Evolutionary conservation across 2,797 vertebrate species (phyloP).

Genomic region (Pseudochirops cupreus): DNA sequence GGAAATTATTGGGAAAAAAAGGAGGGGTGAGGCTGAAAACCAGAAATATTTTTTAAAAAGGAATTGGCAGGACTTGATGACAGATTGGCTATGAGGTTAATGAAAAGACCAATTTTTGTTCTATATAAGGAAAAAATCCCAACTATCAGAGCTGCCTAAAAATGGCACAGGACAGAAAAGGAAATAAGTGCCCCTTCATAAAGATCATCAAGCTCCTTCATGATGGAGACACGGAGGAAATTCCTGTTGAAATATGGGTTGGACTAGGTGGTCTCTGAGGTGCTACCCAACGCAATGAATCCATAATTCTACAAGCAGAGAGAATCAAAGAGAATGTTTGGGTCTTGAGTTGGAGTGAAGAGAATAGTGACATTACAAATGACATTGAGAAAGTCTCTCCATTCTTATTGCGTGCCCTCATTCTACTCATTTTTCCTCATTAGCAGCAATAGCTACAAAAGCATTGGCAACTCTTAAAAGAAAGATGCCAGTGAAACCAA

Average conservation of each 20-base stretch:
- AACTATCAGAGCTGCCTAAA: neutral
- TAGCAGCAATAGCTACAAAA: slow-evolving; percentile 72
- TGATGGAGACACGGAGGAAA: neutral
- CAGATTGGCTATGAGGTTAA: neutral
- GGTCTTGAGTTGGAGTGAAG: neutral
- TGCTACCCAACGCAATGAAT: neutral
- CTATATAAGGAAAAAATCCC: neutral
- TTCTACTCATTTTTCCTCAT: neutral
- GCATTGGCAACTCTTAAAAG: slow-evolving; percentile 81
- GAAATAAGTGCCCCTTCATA: neutral
- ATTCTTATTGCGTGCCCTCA: neutral
- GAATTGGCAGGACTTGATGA: neutral
- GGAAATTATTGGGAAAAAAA: neutral
- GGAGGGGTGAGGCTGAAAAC: neutral
- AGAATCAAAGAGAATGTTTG: neutral
- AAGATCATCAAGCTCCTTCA: neutral
- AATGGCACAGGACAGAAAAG: neutral
- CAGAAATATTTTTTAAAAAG: neutral
- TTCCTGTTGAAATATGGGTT: neutral
- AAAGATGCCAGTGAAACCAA: slow-evolving; percentile 82
- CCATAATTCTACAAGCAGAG: neutral
- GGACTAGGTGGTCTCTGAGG: neutral
- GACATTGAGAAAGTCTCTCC: neutral
- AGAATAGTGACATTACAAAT: neutral
- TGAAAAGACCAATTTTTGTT: neutral